phyloP scores from a whole-genome alignment of 2,797 vertebrate genomes.

The Cirrhinus molitorella region DNA sequence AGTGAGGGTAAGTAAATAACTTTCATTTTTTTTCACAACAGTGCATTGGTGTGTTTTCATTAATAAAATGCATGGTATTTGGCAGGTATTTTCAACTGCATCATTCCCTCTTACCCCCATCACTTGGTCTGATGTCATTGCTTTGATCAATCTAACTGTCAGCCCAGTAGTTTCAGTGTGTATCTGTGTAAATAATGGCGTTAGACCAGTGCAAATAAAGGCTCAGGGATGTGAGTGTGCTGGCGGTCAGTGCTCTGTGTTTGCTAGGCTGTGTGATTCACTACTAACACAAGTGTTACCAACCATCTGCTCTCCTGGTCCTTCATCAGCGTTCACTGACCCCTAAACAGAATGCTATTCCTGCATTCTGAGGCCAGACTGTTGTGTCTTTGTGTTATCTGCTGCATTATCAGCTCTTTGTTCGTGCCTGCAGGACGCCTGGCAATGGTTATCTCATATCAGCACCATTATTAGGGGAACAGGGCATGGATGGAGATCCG shows the following conservation, averaged over 20 bases:
- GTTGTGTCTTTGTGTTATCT: constrained; percentile 30
- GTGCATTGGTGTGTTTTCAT: not conserved
- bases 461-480: not conserved
- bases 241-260: constrained; percentile 15
- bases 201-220: not conserved
- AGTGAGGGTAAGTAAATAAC: not conserved
- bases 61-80: constrained; percentile 8
- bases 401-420: constrained; percentile 11
- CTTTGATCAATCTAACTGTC: not conserved
- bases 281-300: constrained; percentile 6
- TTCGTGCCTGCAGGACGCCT: not conserved
- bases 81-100: not conserved
- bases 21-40: not conserved
- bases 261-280: constrained; percentile 36
- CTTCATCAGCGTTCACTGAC: not conserved
- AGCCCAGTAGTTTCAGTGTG: not conserved
- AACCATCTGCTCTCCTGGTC: not conserved
- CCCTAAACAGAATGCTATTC: not conserved
- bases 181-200: constrained; percentile 18
- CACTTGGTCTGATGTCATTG: not conserved
- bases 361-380: not conserved
- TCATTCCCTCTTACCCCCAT: not conserved
- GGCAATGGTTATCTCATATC: constrained; percentile 27
- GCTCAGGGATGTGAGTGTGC: not conserved
- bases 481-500: not conserved